Evolutionary conservation across 2,113 vertebrate genomes (phyloP), one percentile per base, ranked within the genome.

Genomic region (Rhinopomastus cyanomelas): DNA sequence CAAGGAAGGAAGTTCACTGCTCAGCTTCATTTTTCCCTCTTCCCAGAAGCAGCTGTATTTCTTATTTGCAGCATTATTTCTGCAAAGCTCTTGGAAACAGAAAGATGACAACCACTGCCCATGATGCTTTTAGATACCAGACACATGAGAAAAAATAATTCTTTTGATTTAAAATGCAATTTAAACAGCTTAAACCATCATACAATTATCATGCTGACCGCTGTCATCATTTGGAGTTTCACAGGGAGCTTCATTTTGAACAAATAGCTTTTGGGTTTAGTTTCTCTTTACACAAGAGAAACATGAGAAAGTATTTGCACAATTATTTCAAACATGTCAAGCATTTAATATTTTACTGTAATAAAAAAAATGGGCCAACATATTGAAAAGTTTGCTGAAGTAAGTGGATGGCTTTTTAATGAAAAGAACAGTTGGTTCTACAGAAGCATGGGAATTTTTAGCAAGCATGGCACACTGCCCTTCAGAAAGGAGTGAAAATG

Each of bases 371-470:
- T n/a, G 61, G 39, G 55, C 27, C 61, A 51, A 89, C 5, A 5
- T 57, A 90, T 90, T 56, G 62, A 88, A 87, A 94, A 67, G 74
- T 87, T 95, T 55, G 60, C 62, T 93, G 8, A 86, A 91, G 93
- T 81, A 86, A 46, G 83, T 84, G 56, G 66, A 85, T 86, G 18
- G 1, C 7, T 87, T 89, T 79, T 93, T 89, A 80, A 96, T 82
- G 91, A 86, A 49, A 94, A 81, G 77, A 91, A 81, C 88, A 95
- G 83, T 91, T 91, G 86, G 66, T 66, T 94, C 71, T 90, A 62
- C 81, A 80, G 64, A 82, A 93, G 75, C 64, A 79, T 90, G 94
- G 77, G 93, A 89, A 90, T 92, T 92, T 94, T 93, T 95, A 95
- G 90, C 74, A 87, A 84, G 64, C 48, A 19, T 20, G 65, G 56